Evolutionary conservation across 2,797 vertebrate species (phyloP).

Genomic region (Pristis pectinata): DNA sequence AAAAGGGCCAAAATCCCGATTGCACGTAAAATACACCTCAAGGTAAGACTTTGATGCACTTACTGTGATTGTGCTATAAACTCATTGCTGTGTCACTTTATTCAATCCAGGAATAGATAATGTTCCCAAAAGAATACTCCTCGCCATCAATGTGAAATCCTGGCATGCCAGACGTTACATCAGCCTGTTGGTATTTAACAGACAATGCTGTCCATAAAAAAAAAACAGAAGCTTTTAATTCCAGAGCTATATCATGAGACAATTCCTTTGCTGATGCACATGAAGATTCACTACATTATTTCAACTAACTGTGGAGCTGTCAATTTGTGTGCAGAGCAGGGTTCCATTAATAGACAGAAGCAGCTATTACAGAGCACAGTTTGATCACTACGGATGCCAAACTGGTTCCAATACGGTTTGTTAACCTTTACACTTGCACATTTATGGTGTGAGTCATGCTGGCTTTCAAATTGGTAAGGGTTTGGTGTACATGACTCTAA

Average conservation of each 20-base stretch:
- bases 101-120: not conserved
- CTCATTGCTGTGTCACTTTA: not conserved
- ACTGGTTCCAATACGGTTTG: too few species aligned
- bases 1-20: not conserved
- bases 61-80: not conserved
- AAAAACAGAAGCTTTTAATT: not conserved
- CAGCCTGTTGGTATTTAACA: not conserved
- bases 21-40: not conserved
- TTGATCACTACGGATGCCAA: not conserved
- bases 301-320: not conserved
- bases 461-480: not conserved
- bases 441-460: not conserved
- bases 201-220: not conserved
- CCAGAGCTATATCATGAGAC: not conserved
- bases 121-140: not conserved
- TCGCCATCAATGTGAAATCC: not conserved
- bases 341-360: not conserved
- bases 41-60: constrained; percentile 14
- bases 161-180: not conserved
- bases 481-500: not conserved
- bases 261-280: not conserved
- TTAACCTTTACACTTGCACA: not conserved
- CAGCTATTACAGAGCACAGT: not conserved
- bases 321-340: not conserved
- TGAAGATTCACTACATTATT: not conserved